phyloP scores from a whole-genome alignment of 2,113 vertebrate genomes.

The Pitta sordida region DNA sequence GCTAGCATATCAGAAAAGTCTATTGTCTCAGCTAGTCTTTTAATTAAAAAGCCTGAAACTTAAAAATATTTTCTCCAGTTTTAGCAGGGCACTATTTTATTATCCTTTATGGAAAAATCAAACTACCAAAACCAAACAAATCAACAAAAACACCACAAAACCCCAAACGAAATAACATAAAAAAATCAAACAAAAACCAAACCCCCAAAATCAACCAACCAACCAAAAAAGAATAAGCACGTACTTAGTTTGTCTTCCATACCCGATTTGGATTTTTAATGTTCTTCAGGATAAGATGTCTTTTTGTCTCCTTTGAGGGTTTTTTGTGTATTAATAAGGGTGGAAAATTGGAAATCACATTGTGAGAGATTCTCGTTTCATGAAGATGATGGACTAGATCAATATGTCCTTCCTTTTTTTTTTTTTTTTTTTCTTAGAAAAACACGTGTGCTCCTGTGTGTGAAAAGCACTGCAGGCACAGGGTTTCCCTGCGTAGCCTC shows the following conservation, averaged over 20 bases:
- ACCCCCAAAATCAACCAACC: neutral
- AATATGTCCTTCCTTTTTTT: neutral
- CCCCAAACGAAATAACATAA: too few relatives aligned
- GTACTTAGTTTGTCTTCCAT: neutral
- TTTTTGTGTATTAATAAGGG: neutral
- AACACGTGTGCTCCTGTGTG: too few relatives aligned
- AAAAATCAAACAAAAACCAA: neutral
- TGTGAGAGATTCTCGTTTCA: neutral
- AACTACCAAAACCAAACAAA: accelerated
- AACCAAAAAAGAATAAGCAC: neutral
- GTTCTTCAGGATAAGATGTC: neutral
- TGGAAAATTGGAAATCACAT: neutral
- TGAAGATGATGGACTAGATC: neutral
- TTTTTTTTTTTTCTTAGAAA: neutral
- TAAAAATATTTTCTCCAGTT: neutral
- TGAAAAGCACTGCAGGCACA: too few relatives aligned
- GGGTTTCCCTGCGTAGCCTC: too few relatives aligned
- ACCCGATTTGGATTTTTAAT: neutral
- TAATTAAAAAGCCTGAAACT: neutral
- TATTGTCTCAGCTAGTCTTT: neutral
- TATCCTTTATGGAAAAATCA: neutral
- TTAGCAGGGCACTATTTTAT: neutral
- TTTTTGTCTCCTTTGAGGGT: neutral
- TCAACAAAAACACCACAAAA: neutral
- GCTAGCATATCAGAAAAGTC: neutral